Base-by-base conservation (phyloP, 2,888 invertebrate species). In the Mallateleia sp. region DNA sequence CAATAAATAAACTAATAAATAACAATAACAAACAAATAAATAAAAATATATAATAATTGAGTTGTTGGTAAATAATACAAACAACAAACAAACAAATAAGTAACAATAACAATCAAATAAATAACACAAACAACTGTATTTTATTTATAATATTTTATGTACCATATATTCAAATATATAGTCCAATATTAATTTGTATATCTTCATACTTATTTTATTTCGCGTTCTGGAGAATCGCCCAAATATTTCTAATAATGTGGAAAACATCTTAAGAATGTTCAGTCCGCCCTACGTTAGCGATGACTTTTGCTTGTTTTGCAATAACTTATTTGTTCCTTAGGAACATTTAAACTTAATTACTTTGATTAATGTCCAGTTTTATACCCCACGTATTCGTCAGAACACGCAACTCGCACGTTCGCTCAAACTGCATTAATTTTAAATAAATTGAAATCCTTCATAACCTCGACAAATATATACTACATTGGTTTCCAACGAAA, bases 251-350 rank as follows among this genome's bases (percentile, higher is more conserved):
- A 71, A 71, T 71, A 71, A 71, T 45, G 71, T 28, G 28, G 71
- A n/a, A n/a, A n/a, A 56, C 56, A 71, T 71, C 71, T 71, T 56
- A n/a, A 56, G 71, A 71, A 71, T 71, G 71, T 71, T 58, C 56
- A 45, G 18, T 28, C 42, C 24, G 58, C 45, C 56, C 56, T 45
- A n/a, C 38, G 56, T 34, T 67, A 15, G 24, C 45, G 9, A 54
- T 54, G 52, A 38, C 24, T 38, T 34, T 38, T 22, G 54, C 15
- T 69, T 71, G n/a, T 71, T 45, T 69, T 47, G 25, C 25, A 25
- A 56, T 38, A 58, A 56, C 42, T 56, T 52, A n/a, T 71, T 42
- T 58, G 71, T 24, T 54, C 34, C 20, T 28, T 28, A 38, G 8
- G 25, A 25, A 45, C 45, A 56, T 56, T 71, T 45, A 71, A 25